Conservation (phyloP, 2,797 vertebrate species). For the Tolypeutes matacus region DNA sequence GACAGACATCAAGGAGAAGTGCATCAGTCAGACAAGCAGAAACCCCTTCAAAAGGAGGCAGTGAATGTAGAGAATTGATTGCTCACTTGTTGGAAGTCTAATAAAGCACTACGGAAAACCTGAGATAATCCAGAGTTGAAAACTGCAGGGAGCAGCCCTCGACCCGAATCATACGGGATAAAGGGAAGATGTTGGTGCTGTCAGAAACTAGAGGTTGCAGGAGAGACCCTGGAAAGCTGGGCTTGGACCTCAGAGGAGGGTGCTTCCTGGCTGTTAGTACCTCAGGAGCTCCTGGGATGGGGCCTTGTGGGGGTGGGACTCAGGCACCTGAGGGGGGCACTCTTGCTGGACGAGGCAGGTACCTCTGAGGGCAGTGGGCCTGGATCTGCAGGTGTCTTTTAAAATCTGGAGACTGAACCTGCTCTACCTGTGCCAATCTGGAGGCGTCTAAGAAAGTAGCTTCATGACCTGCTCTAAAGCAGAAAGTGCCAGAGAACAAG, state of each 20-base stretch:
- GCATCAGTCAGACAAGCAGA: background rate
- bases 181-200: background rate
- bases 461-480: background rate
- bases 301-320: background rate
- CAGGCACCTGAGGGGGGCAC: background rate
- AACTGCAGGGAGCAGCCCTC: background rate
- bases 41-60: no score
- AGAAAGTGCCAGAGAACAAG: background rate
- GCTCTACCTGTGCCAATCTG: background rate
- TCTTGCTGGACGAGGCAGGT: background rate
- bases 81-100: background rate
- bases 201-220: background rate
- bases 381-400: background rate
- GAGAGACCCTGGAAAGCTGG: background rate
- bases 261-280: background rate
- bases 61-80: no score
- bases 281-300: background rate
- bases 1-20: background rate
- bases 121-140: background rate
- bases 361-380: background rate
- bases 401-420: background rate
- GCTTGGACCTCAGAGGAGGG: background rate
- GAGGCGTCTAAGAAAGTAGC: no score
- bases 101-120: background rate
- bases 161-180: background rate